Percentiles rank a stretch among this genome's conserved stretches.
These are phyloP conservation scores for Halcyon malimbica DNA, from an alignment of 2,113 vertebrate species.

Conservation along the genomic window DNA sequence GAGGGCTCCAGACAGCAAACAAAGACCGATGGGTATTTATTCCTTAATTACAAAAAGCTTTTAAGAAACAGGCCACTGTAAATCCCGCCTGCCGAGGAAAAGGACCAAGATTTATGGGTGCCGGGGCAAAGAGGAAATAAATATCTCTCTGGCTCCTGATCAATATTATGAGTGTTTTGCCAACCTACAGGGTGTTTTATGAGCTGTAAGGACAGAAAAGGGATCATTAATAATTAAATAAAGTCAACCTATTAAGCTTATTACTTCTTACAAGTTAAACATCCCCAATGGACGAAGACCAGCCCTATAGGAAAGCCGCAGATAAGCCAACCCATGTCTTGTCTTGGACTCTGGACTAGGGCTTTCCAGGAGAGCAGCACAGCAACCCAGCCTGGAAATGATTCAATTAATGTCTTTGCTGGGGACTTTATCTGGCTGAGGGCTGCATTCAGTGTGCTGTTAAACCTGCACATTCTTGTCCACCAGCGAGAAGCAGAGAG, in stretches of 20 bases:
- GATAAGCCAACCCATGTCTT: neutral
- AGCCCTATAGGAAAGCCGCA: neutral
- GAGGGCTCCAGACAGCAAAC: constrained; percentile 66
- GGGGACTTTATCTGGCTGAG: neutral
- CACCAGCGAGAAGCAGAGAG: neutral
- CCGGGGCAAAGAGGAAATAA: constrained; percentile 75
- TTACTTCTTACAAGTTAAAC: constrained; percentile 63
- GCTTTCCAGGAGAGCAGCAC: neutral
- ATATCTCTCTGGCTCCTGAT: constrained; percentile 78
- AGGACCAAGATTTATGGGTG: constrained; percentile 64
- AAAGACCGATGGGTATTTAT: constrained; percentile 72
- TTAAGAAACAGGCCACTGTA: constrained; percentile 73
- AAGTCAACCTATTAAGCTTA: constrained; percentile 82
- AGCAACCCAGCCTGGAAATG: neutral
- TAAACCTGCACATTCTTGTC: neutral
- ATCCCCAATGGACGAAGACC: neutral
- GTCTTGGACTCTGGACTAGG: neutral
- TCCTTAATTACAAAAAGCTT: constrained; percentile 76
- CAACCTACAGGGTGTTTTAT: constrained; percentile 81
- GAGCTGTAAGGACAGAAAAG: constrained; percentile 70
- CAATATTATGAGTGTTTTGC: constrained; percentile 81
- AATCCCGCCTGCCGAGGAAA: constrained; percentile 47
- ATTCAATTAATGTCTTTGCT: neutral
- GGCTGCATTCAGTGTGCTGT: rapidly evolving
- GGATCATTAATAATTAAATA: constrained; percentile 81